A percentile compares a stretch with the other conserved stretches of the same genome.
phyloP scores from a whole-genome alignment of 2,797 vertebrate genomes.

The Neostethus bicornis region DNA sequence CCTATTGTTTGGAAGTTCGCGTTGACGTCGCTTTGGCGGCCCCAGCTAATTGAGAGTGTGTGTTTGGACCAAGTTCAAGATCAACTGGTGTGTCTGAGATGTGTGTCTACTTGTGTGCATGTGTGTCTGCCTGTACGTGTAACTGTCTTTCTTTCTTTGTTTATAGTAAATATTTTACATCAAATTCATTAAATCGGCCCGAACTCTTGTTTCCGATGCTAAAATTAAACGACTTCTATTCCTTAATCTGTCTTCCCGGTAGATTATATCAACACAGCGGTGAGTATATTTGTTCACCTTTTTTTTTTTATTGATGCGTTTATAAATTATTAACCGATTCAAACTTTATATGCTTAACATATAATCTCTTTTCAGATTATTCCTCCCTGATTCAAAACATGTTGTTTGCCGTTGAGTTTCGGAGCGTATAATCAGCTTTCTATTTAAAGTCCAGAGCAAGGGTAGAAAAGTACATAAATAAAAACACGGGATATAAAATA shows the following conservation, averaged over 20 bases:
- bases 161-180: constrained; percentile 11
- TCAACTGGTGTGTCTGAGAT: constrained; percentile 55
- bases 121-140: constrained; percentile 6
- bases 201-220: background rate
- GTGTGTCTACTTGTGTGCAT: constrained; percentile 36
- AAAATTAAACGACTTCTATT: constrained; percentile 11
- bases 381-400: constrained; percentile 32
- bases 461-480: background rate
- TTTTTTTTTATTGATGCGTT: constrained; percentile 19
- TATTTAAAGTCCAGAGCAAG: background rate
- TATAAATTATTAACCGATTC: constrained; percentile 22
- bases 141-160: constrained; percentile 17
- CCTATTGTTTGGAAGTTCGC: constrained; percentile 74
- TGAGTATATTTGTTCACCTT: constrained; percentile 20
- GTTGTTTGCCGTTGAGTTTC: constrained; percentile 22
- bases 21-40: constrained; percentile 74
- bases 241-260: constrained; percentile 39
- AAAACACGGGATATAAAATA: constrained; percentile 9
- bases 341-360: constrained; percentile 27
- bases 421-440: constrained; percentile 15
- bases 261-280: constrained; percentile 47
- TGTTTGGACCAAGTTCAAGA: constrained; percentile 74
- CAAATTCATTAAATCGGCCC: constrained; percentile 24
- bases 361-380: constrained; percentile 11
- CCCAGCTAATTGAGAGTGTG: constrained; percentile 75